These are phyloP conservation scores for Hemicrepidius hirtus DNA, from an alignment of 2,888 invertebrate genomes.

Conservation along the genomic window DNA sequence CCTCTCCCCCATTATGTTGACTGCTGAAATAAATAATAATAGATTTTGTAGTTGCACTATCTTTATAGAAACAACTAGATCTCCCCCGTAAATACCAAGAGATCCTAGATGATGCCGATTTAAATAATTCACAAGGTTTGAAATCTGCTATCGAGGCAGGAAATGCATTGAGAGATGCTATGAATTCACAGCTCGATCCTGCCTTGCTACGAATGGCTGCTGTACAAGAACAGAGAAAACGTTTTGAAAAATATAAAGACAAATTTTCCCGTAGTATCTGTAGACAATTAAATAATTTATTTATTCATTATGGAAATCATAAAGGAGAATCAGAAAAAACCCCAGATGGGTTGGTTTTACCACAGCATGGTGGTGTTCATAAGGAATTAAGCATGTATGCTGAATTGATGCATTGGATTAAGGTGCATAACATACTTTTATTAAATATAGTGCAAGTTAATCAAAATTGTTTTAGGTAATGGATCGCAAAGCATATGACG, in stretches of 20 bases:
- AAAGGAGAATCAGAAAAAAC: constrained; percentile 78
- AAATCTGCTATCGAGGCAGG: constrained; percentile 82
- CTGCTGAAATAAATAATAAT: too few relatives aligned
- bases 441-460: neutral
- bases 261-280: constrained; percentile 89
- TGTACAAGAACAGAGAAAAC: constrained; percentile 86
- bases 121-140: constrained; percentile 78
- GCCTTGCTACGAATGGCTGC: constrained; percentile 81
- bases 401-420: constrained; percentile 94
- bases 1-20: too few relatives aligned
- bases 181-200: constrained; percentile 80
- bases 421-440: constrained; percentile 69
- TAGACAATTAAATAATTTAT: constrained; percentile 94
- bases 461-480: constrained; percentile 73
- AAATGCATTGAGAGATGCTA: constrained; percentile 83
- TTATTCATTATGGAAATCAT: constrained; percentile 91
- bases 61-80: constrained; percentile 79
- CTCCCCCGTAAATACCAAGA: constrained; percentile 80
- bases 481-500: constrained; percentile 88
- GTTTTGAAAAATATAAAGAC: constrained; percentile 84
- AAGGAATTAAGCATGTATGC: constrained; percentile 90
- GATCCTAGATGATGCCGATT: constrained; percentile 83
- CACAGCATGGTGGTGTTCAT: constrained; percentile 87
- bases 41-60: neutral
- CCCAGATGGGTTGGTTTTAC: constrained; percentile 79